phyloP scores from a whole-genome alignment of 1,140 invertebrate species.

The Subanguina moxae region DNA sequence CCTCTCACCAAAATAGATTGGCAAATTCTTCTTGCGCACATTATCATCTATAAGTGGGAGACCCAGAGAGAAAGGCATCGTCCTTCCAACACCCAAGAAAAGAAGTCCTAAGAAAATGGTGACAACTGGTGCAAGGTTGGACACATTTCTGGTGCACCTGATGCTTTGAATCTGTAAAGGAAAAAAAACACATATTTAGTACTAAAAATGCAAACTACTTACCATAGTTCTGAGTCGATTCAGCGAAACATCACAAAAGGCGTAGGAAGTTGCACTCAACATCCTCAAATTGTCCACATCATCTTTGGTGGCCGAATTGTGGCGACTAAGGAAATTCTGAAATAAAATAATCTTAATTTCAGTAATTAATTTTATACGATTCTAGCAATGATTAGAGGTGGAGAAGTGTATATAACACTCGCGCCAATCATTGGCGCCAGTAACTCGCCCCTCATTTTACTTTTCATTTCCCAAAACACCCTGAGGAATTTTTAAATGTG shows the following conservation, averaged over 20 bases:
- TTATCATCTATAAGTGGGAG: slow-evolving; percentile 58
- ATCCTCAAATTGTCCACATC: slow-evolving; percentile 18
- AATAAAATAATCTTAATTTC: background rate
- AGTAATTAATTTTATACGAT: too few species aligned
- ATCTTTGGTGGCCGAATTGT: slow-evolving; percentile 27
- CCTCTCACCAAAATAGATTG: slow-evolving; percentile 52
- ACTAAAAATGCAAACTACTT: slow-evolving; percentile 32
- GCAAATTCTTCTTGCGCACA: slow-evolving; percentile 51
- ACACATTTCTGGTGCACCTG: slow-evolving; percentile 40
- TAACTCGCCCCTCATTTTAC: too few species aligned
- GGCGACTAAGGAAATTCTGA: slow-evolving; percentile 27
- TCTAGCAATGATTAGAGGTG: too few species aligned
- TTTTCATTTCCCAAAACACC: too few species aligned
- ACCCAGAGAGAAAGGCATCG: slow-evolving; percentile 56
- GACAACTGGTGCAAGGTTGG: slow-evolving; percentile 48
- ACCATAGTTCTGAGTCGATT: slow-evolving; percentile 42
- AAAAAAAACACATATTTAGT: slow-evolving; percentile 1
- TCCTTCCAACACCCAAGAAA: slow-evolving; percentile 52
- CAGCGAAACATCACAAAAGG: slow-evolving; percentile 47
- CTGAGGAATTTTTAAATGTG: background rate
- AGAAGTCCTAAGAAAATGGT: slow-evolving; percentile 55
- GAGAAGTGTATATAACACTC: too few species aligned
- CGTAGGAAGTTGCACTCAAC: slow-evolving; percentile 44
- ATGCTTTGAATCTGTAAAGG: slow-evolving; percentile 34
- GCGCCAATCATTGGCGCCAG: too few species aligned